A percentile compares a stretch with the other conserved stretches of the same genome.
These are phyloP conservation scores for Progne subis DNA, from an alignment of 2,113 vertebrate species.

Conservation along the genomic window DNA sequence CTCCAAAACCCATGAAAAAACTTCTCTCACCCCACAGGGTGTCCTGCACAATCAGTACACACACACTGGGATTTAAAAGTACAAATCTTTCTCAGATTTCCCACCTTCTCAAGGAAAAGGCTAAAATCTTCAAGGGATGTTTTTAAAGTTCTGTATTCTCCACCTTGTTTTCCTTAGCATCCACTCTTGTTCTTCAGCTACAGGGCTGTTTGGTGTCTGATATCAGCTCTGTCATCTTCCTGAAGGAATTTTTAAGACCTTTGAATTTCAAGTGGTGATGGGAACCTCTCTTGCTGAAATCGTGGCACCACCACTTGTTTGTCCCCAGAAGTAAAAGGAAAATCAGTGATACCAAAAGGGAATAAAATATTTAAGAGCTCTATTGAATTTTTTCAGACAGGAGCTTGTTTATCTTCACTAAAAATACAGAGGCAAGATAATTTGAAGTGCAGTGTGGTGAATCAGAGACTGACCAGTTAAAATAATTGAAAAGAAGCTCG, in stretches of 20 bases:
- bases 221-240: background rate
- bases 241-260: background rate
- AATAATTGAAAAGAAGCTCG: background rate
- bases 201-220: background rate
- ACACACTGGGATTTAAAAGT: accelerated
- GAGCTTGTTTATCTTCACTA: background rate
- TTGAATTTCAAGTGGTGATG: background rate
- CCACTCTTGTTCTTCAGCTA: background rate
- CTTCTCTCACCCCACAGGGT: accelerated
- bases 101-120: background rate
- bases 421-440: background rate
- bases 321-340: background rate
- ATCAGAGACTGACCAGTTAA: background rate
- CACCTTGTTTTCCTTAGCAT: background rate
- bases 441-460: background rate
- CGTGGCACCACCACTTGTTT: background rate
- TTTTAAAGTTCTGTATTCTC: background rate
- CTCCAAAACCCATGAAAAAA: background rate
- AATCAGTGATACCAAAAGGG: background rate
- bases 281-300: background rate
- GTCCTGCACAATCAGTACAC: background rate
- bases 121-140: background rate
- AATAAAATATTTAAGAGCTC: background rate
- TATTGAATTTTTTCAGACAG: background rate
- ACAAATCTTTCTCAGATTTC: background rate